Percentiles rank a stretch among this genome's conserved stretches.
Evolutionary conservation across 2,888 invertebrate genomes (phyloP).

Genomic region (Eupithecia insigniata): DNA sequence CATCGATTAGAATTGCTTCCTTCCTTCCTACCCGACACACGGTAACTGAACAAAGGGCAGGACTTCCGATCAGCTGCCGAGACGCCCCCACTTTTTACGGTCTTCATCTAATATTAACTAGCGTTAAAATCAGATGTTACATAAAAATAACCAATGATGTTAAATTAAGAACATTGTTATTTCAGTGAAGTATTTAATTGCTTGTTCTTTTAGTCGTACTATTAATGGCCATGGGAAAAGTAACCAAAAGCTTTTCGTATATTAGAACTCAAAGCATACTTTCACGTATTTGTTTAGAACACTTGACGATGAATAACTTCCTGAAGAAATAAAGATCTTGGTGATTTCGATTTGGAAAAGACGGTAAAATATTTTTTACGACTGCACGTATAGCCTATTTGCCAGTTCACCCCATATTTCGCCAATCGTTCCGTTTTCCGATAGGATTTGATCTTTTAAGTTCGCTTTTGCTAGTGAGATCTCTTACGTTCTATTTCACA

Average conservation of each 20-base stretch:
- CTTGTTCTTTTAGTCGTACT: constrained; percentile 29
- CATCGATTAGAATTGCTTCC: constrained; percentile 62
- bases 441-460: constrained; percentile 40
- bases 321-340: constrained; percentile 41
- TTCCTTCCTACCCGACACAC: constrained; percentile 70
- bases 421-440: constrained; percentile 48
- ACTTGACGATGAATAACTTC: constrained; percentile 39
- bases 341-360: constrained; percentile 37
- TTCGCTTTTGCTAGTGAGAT: constrained; percentile 43
- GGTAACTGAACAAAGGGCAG: constrained; percentile 79
- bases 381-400: constrained; percentile 42
- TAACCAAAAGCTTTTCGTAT: not conserved
- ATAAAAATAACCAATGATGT: constrained; percentile 47
- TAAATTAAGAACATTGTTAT: constrained; percentile 26
- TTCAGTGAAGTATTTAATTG: constrained; percentile 33
- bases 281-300: constrained; percentile 14
- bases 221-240: not conserved
- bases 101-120: constrained; percentile 79
- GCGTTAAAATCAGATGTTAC: constrained; percentile 54
- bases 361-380: constrained; percentile 44
- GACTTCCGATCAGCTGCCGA: constrained; percentile 84
- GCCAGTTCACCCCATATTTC: constrained; percentile 47
- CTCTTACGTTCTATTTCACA: not conserved
- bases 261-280: not conserved
- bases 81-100: constrained; percentile 75